Conservation (phyloP, 2,888 invertebrate genomes). For the Tenthredo distinguenda region DNA sequence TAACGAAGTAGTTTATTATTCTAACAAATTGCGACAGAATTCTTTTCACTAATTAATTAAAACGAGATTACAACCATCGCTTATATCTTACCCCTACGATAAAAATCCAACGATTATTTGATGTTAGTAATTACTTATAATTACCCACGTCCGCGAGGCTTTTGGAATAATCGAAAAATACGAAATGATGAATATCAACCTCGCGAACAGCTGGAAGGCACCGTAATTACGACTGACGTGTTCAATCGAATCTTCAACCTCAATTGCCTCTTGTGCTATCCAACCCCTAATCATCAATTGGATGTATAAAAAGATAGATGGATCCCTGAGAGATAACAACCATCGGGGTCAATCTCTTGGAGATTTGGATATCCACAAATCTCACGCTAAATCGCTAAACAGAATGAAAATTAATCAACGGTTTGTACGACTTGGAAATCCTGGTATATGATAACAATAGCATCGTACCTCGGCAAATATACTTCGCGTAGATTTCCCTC, state of each 20-base stretch:
- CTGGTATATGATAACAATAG: not conserved
- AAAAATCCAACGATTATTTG: not conserved
- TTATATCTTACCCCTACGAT: not conserved
- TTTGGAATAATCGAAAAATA: not conserved
- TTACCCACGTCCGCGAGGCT: not conserved
- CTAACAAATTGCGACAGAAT: not conserved
- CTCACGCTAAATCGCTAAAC: not conserved
- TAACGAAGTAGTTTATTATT: not conserved
- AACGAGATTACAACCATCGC: not conserved
- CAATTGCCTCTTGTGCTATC: not conserved
- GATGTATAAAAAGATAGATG: not conserved
- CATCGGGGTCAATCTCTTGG: not conserved
- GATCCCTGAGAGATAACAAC: not conserved
- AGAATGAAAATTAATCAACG: constrained; percentile 11
- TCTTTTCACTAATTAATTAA: not conserved
- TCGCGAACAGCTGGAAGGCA: not conserved
- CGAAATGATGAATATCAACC: not conserved
- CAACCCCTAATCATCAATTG: not conserved
- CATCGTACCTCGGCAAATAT: not conserved
- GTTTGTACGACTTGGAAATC: not conserved
- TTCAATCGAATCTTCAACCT: not conserved
- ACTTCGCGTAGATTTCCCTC: constrained; percentile 2
- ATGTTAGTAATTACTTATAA: not conserved
- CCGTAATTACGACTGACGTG: constrained; percentile 2
- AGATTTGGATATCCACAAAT: not conserved